A percentile compares a stretch with the other conserved stretches of the same genome.
Conservation (phyloP, 1,140 invertebrate species). For the Palaemon carinicauda region DNA sequence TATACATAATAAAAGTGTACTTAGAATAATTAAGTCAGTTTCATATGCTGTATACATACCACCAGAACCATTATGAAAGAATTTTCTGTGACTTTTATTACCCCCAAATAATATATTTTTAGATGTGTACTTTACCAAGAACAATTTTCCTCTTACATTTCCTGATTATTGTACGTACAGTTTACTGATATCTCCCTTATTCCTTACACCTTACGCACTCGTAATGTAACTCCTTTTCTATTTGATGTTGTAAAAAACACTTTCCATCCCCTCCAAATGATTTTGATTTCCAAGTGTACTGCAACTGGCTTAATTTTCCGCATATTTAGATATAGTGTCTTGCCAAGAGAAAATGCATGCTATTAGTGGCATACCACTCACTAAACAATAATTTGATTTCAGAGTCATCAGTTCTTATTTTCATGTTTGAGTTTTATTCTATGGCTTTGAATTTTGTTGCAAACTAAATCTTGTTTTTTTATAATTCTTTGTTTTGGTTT, state of each 20-base stretch:
- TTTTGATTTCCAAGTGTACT: neutral
- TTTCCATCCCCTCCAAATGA: neutral
- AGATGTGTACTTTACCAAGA: too few species aligned
- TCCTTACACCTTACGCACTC: neutral
- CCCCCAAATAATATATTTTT: too few species aligned
- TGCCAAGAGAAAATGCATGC: slow-evolving; percentile 26
- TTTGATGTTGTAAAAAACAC: too few species aligned
- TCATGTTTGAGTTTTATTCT: neutral
- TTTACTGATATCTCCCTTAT: neutral
- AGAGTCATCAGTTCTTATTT: neutral
- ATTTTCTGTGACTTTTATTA: neutral
- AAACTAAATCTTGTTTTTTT: neutral
- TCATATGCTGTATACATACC: too few species aligned
- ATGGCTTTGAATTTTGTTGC: neutral
- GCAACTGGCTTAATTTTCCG: neutral
- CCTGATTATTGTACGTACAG: too few species aligned
- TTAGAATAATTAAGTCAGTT: too few species aligned
- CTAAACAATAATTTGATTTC: slow-evolving; percentile 15
- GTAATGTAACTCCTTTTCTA: neutral
- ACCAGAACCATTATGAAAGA: neutral
- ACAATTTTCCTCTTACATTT: too few species aligned
- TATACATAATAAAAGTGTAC: too few species aligned
- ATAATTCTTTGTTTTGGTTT: slow-evolving; percentile 9
- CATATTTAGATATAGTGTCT: neutral
- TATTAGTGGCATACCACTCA: slow-evolving; percentile 8